These are phyloP conservation scores for Aleiodes testaceus DNA, from an alignment of 2,888 invertebrate species.

Conservation along the genomic window DNA sequence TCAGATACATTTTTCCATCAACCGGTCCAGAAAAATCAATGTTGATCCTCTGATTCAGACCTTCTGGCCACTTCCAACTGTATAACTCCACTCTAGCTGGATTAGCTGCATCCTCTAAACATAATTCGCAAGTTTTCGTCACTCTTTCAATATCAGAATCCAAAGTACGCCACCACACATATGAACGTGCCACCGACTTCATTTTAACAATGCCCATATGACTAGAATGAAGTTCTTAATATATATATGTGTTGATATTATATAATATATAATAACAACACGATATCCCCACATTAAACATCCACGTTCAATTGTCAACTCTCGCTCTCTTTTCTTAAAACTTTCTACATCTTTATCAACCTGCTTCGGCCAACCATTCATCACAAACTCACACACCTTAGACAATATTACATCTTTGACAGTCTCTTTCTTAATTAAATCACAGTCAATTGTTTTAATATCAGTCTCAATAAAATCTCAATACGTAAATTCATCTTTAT, in stretches of 20 bases:
- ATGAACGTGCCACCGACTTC: slow-evolving; percentile 45
- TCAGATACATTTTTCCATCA: slow-evolving; percentile 40
- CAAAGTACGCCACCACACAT: slow-evolving; percentile 46
- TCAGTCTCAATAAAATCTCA: slow-evolving; percentile 33
- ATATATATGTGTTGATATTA: slow-evolving; percentile 34
- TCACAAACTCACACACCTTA: slow-evolving; percentile 33
- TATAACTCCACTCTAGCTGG: slow-evolving; percentile 3
- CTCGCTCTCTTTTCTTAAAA: not conserved
- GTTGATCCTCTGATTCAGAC: slow-evolving; percentile 26
- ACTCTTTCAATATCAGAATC: slow-evolving; percentile 37
- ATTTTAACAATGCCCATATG: slow-evolving; percentile 45
- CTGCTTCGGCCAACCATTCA: not conserved
- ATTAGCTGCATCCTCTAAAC: slow-evolving; percentile 39
- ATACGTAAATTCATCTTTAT: slow-evolving; percentile 23
- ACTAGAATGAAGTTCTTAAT: slow-evolving; percentile 42
- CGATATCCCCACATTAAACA: slow-evolving; percentile 43
- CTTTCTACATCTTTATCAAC: not conserved
- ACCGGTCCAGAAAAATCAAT: slow-evolving; percentile 43
- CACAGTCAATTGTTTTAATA: not conserved
- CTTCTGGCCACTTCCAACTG: slow-evolving; percentile 35
- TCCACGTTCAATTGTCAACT: slow-evolving; percentile 26
- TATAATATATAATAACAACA: slow-evolving; percentile 41
- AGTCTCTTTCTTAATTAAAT: slow-evolving; percentile 21
- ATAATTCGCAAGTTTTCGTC: slow-evolving; percentile 52
- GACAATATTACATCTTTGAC: slow-evolving; percentile 25